These are phyloP conservation scores for Valencia hispanica DNA, from an alignment of 2,797 vertebrate genomes.

Conservation along the genomic window DNA sequence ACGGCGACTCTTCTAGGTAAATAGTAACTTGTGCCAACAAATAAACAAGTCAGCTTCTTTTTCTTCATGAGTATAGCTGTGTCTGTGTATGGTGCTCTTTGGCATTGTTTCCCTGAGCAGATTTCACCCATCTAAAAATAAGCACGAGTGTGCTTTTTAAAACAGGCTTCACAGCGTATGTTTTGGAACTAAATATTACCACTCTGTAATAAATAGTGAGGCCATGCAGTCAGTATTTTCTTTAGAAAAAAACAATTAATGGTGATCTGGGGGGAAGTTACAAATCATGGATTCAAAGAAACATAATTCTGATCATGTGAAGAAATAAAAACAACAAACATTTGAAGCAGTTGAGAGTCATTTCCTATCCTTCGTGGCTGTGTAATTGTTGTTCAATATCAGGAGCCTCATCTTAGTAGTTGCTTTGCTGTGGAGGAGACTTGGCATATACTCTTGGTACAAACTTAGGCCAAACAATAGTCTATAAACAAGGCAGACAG, in stretches of 20 bases:
- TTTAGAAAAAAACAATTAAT: constrained; percentile 48
- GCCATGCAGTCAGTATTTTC: constrained; percentile 56
- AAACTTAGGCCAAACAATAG: constrained; percentile 71
- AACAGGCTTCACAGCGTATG: constrained; percentile 57
- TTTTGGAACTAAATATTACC: constrained; percentile 60
- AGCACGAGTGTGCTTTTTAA: constrained; percentile 50
- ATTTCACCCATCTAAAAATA: constrained; percentile 48
- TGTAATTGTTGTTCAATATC: constrained; percentile 63
- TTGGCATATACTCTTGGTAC: constrained; percentile 51
- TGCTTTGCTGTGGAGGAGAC: constrained; percentile 41
- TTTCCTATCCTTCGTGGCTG: constrained; percentile 55
- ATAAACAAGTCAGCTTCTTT: constrained; percentile 32
- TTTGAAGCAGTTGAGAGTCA: constrained; percentile 46
- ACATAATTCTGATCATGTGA: constrained; percentile 57
- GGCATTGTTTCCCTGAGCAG: constrained; percentile 54
- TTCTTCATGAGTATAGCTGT: constrained; percentile 24
- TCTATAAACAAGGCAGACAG: constrained; percentile 59
- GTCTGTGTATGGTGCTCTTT: constrained; percentile 41
- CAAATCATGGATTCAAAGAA: constrained; percentile 51
- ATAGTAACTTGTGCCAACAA: constrained; percentile 51
- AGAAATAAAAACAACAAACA: constrained; percentile 45
- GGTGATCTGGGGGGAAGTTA: constrained; percentile 56
- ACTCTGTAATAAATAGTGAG: constrained; percentile 66
- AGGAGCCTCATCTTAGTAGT: constrained; percentile 59
- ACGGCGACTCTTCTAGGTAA: constrained; percentile 81